Conservation (phyloP, 2,888 invertebrate genomes). For the Philopedon plagiatum region DNA sequence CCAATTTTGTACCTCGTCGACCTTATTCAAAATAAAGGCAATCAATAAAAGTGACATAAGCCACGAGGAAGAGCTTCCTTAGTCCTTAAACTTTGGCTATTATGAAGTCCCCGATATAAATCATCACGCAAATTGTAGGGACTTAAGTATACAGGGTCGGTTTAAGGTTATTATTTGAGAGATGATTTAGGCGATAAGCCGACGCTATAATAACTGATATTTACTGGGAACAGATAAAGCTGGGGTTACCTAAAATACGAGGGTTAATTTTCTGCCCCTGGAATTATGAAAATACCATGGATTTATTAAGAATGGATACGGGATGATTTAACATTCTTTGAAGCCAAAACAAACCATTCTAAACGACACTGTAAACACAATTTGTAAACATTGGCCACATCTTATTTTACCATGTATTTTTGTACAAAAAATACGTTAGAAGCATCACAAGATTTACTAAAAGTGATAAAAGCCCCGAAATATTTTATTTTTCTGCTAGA, state of each 20-base stretch:
- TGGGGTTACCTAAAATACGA: not conserved
- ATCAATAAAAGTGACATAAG: slow-evolving; percentile 41
- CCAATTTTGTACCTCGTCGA: slow-evolving; percentile 3
- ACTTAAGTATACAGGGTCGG: not conserved
- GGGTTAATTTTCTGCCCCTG: too few relatives aligned
- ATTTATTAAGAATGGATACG: too few relatives aligned
- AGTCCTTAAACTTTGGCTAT: slow-evolving; percentile 27
- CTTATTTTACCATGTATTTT: too few relatives aligned
- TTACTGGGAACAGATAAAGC: not conserved
- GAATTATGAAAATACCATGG: too few relatives aligned
- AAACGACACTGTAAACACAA: too few relatives aligned
- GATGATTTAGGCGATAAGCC: not conserved
- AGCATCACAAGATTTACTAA: too few relatives aligned
- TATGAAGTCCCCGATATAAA: slow-evolving; percentile 32
- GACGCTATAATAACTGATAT: not conserved
- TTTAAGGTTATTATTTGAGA: not conserved
- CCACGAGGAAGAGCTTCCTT: slow-evolving; percentile 29
- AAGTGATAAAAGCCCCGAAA: too few relatives aligned
- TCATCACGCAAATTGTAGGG: slow-evolving; percentile 23
- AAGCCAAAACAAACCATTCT: too few relatives aligned
- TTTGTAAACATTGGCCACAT: too few relatives aligned
- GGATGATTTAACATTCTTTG: too few relatives aligned
- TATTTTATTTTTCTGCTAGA: too few relatives aligned
- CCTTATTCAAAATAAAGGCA: slow-evolving; percentile 14
- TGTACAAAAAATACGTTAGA: too few relatives aligned